Base-by-base conservation (phyloP, 2,113 vertebrate species). In the Tretioscincus oriximinensis region DNA sequence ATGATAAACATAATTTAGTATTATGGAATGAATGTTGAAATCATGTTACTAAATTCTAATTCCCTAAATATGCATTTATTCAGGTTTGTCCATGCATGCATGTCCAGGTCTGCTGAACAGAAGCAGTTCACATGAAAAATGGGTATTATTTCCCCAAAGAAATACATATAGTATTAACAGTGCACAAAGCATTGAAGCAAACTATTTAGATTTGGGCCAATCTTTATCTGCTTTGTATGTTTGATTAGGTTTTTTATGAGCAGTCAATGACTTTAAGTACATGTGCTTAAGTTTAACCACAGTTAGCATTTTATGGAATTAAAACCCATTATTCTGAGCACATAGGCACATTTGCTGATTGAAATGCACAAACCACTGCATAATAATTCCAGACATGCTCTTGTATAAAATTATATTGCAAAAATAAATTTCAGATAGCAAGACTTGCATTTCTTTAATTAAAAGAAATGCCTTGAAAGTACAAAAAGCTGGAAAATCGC, bases 401-500 rank as follows among this genome's bases (percentile, higher is more conserved):
- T 78, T 90, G 80, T 11, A 83, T 61, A 80, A 79, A 28, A 83
- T 6, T 31, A 87, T 26, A 84, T 8, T 88, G 84, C n/a, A 84
- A 21, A 85, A 1, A 68, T 76, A 70, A 92, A 84, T 10, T 84
- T 73, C 60, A 91, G 90, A 90, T 51, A 85, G 78, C 85, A 84
- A 86, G 54, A 80, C n/a, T 67, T 78, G 49, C 73, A 84, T 87
- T 71, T 88, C 84, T 84, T 82, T 80, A 90, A 90, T 77, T 58
- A 89, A 87, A 90, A 90, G 47, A 87, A 54, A 67, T 77, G 4
- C 26, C 88, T n/a, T 18, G 65, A 66, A 28, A 88, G 91, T 28
- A 70, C 67, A 76, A 6, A 80, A 88, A 89, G 74, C 16, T 85
- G 73, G 58, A 85, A 93, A 78, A 86, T 74, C 75, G 83, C 18